Percentiles rank a stretch among this genome's conserved stretches.
Evolutionary conservation across 2,797 vertebrate genomes (phyloP).

Genomic region (Molossus alvarezi): DNA sequence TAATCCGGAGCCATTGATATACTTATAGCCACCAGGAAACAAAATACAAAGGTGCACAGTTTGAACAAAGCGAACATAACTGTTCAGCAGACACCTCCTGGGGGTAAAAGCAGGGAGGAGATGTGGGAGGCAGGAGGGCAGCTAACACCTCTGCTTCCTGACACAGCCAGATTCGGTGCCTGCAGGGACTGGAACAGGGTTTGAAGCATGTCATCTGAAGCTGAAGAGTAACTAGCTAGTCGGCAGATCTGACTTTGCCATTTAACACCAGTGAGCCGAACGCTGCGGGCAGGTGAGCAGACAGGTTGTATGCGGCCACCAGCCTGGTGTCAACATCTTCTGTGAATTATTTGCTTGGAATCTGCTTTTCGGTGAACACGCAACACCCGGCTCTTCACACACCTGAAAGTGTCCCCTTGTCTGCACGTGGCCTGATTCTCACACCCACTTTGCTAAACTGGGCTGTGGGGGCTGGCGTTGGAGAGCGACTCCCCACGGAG

Average conservation of each 20-base stretch:
- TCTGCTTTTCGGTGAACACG: neutral
- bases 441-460: neutral
- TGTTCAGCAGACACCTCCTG: neutral
- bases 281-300: neutral
- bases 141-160: neutral
- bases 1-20: neutral
- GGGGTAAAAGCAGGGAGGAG: neutral
- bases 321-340: neutral
- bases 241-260: neutral
- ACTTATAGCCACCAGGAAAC: neutral
- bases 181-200: neutral
- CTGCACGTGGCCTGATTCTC: neutral
- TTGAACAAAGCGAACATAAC: neutral
- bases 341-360: constrained; percentile 2
- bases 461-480: neutral
- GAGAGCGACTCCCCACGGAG: neutral
- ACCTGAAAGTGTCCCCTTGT: neutral
- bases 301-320: neutral
- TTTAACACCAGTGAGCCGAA: neutral
- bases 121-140: neutral
- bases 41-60: neutral
- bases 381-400: neutral
- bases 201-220: neutral
- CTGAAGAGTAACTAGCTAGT: neutral
- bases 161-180: neutral